Evolutionary conservation across 2,888 invertebrate genomes (phyloP).

Genomic region (Leptura quadrifasciata): DNA sequence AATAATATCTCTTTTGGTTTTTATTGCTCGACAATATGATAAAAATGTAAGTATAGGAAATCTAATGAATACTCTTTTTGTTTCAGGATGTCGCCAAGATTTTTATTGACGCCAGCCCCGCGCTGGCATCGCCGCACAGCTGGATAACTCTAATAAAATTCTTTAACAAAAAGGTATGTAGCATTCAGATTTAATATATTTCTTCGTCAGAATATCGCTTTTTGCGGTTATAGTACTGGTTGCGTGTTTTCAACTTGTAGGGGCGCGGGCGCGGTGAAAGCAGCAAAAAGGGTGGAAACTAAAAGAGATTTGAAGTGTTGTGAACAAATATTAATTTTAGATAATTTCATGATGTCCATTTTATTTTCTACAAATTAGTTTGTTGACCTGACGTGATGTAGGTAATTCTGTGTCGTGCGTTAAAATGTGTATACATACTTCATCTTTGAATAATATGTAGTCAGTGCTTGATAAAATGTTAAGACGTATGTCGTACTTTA

Average conservation of each 20-base stretch:
- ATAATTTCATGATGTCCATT: background rate
- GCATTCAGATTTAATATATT: constrained; percentile 41
- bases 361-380: background rate
- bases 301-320: background rate
- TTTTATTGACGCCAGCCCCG: constrained; percentile 67
- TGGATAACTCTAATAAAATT: constrained; percentile 65
- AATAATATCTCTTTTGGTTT: background rate
- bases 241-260: background rate
- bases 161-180: constrained; percentile 55
- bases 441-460: too few species aligned
- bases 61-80: constrained; percentile 51
- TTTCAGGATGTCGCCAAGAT: constrained; percentile 68
- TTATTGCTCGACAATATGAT: background rate
- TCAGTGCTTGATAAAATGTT: too few species aligned
- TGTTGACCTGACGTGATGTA: background rate
- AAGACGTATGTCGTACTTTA: too few species aligned
- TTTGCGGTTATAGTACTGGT: constrained; percentile 8
- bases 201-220: constrained; percentile 6
- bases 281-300: background rate
- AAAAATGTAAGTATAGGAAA: background rate
- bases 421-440: too few species aligned
- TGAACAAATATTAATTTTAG: background rate
- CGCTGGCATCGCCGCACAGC: constrained; percentile 69
- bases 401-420: background rate
- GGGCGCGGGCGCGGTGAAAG: background rate